Evolutionary conservation across 2,113 vertebrate genomes (phyloP), one percentile per base, ranked within the genome.

Genomic region (Lota lota): DNA sequence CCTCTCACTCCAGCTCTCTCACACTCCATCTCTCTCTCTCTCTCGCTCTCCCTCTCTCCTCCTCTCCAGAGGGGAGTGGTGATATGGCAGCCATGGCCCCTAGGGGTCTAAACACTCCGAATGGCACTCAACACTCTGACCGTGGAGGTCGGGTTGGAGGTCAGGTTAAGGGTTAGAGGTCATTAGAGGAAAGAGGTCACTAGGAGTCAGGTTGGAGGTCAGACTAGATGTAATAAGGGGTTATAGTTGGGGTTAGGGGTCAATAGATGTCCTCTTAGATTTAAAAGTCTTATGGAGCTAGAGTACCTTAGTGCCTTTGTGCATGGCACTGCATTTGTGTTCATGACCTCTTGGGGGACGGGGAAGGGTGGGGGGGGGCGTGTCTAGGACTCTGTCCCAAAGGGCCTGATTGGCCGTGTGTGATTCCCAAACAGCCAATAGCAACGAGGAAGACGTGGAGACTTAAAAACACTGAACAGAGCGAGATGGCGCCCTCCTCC

Each of bases 101-200:
- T 59, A 64, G 40, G 78, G 69, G 40, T 47, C 10, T 47, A 47
- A 18, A 63, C 8, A 21, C 69, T 79, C 71, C n/a, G 40, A 90
- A 91, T 91, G 91, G 91, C 91, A 92, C 87, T 75, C 78, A 33
- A 17, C 1, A 76, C 33, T 67, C n/a, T 0, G 67, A 40, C 69
- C 40, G 7, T 33, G 28, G 28, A 33, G 28, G 28, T 33, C 28
- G 7, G 28, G 28, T 47, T 47, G 12, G 40, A 47, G 40, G 40
- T 47, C 40, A 1, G 40, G 40, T 47, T 14, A 0, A 36, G n/a
- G 64, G 78, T 61, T 20, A 22, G n/a, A 14, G 64, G 54, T 33
- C 16, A 47, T 47, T 47, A 61, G 0, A 47, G n/a, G 21, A 3
- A 5, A 8, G 53, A 56, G 53, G 53, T 56, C 18, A 17, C 17